Evolutionary conservation across 2,888 invertebrate species (phyloP), one percentile per base, ranked within the genome.

Genomic region (Eugnorisma glareosa): DNA sequence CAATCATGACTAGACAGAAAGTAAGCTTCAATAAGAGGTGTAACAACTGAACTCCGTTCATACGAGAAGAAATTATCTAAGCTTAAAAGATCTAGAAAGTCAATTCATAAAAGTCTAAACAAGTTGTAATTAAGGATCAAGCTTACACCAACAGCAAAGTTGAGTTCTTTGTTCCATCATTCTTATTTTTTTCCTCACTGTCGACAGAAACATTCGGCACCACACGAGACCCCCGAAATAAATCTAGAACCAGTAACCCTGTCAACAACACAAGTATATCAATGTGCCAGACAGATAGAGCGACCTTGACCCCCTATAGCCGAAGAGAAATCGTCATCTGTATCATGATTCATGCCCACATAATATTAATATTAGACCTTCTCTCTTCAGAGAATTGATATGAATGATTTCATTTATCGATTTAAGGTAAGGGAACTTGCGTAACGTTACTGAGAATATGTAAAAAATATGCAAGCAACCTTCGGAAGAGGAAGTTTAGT

Each of bases 271-370:
- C 85, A 73, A 86, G 87, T 75, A 75, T 74, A 73, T 70, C 54
- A 74, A 71, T 74, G 67, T 73, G 66, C 66, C 87, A 91, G 91
- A 92, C 92, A 88, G 90, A 92, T 89, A 89, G 84, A 89, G 78
- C 92, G 94, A 92, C 96, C 96, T 96, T 96, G 96, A 94, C 96
- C 95, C 82, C 91, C 90, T 95, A 87, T 79, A 76, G 75, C 54
- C 81, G 82, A 89, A 92, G 95, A 94, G 96, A 96, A 96, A 96
- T 95, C 95, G 93, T 93, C 92, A 94, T 92, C 91, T 89, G 91
- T 93, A 92, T 92, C 91, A 93, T 91, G 89, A 89, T 81, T 88
- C 89, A 86, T 82, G 64, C 73, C 81, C 66, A 87, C 77, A 82
- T 75, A 83, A 83, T 86, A 85, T 83, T 74, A 84, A 83, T 86